phyloP scores from a whole-genome alignment of 2,797 vertebrate genomes.

The Stomatorhinus walkeri region DNA sequence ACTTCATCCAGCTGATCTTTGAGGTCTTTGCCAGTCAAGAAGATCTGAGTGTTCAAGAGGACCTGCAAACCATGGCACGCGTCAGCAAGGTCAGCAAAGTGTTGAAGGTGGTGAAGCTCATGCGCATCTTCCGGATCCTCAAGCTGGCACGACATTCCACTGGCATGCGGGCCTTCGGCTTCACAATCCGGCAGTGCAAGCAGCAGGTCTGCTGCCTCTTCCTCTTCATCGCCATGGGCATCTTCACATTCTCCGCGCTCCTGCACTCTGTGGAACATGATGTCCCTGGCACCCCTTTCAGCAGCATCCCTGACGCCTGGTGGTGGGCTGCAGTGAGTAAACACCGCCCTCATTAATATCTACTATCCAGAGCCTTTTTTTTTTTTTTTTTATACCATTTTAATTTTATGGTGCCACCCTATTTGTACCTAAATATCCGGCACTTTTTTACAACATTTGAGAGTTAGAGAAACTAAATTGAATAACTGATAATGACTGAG shows the following conservation, averaged over 20 bases:
- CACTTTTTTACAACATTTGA: background rate
- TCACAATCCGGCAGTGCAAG: slow-evolving; percentile 84
- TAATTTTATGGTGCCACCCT: background rate
- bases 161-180: slow-evolving; percentile 81
- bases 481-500: background rate
- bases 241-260: slow-evolving; percentile 85
- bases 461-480: background rate
- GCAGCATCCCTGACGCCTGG: slow-evolving; percentile 81
- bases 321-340: slow-evolving; percentile 88
- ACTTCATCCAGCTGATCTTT: slow-evolving; percentile 79
- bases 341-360: background rate
- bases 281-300: slow-evolving; percentile 75
- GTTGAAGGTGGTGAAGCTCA: slow-evolving; percentile 79
- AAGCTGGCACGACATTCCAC: slow-evolving; percentile 88
- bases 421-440: background rate
- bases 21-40: slow-evolving; percentile 65
- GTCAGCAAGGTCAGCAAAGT: slow-evolving; percentile 86
- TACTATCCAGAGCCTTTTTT: background rate
- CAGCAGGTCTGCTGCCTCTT: slow-evolving; percentile 88
- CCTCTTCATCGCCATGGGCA: slow-evolving; percentile 84
- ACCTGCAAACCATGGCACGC: slow-evolving; percentile 74
- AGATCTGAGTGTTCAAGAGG: slow-evolving; percentile 58
- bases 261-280: slow-evolving; percentile 85
- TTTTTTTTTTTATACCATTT: background rate
- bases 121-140: slow-evolving; percentile 86